Evolutionary conservation across 2,888 invertebrate genomes (phyloP).

Genomic region (Ophion obscuratus): DNA sequence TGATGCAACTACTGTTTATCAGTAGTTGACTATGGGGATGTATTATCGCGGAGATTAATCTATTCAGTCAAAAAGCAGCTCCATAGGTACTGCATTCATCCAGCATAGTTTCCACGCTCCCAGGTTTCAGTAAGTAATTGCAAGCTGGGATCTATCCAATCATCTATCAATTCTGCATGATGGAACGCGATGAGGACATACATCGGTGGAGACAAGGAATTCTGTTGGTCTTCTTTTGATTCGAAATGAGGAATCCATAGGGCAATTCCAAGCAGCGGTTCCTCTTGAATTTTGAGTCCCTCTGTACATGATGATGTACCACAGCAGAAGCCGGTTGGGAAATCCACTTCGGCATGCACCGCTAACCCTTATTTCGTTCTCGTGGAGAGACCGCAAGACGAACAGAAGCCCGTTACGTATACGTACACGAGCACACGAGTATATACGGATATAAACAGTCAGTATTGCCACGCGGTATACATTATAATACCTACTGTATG

Average conservation of each 20-base stretch:
- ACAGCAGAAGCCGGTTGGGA: slow-evolving; percentile 43
- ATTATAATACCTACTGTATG: slow-evolving; percentile 53
- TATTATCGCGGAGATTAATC: not conserved
- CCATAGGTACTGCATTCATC: too few relatives aligned
- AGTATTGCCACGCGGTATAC: slow-evolving; percentile 64
- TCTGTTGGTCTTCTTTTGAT: not conserved
- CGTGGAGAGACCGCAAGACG: slow-evolving; percentile 63
- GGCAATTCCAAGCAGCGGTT: not conserved
- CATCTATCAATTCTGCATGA: not conserved
- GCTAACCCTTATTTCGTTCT: slow-evolving; percentile 78
- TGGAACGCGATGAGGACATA: not conserved
- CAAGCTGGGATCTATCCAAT: too few relatives aligned
- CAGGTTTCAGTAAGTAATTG: too few relatives aligned
- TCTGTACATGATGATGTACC: slow-evolving; percentile 44
- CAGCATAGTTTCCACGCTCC: too few relatives aligned
- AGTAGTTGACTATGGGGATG: too few relatives aligned
- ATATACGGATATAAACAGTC: not conserved
- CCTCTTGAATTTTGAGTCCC: slow-evolving; percentile 37
- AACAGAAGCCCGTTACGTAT: slow-evolving; percentile 53
- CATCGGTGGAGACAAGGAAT: too few relatives aligned
- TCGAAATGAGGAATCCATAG: not conserved
- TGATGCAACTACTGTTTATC: too few relatives aligned
- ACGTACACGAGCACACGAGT: slow-evolving; percentile 5
- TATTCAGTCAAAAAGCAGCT: too few relatives aligned
- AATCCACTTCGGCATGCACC: slow-evolving; percentile 77